phyloP scores from a whole-genome alignment of 2,797 vertebrate species.

The Cirrhinus molitorella region DNA sequence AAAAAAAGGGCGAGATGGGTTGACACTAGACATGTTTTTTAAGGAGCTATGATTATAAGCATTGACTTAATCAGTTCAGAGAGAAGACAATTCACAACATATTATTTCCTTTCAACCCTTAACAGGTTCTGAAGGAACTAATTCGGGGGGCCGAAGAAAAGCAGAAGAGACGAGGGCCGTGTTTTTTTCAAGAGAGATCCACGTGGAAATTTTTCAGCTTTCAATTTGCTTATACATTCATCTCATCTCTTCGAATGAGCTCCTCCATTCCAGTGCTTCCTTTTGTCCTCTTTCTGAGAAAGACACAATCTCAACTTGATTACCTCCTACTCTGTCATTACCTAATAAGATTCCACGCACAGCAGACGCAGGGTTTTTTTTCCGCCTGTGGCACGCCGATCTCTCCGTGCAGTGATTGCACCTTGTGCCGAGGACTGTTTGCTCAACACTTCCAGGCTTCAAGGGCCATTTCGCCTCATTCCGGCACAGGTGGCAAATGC shows the following conservation, averaged over 20 bases:
- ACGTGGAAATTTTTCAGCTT: conserved; percentile 55
- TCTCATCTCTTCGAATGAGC: conserved; percentile 62
- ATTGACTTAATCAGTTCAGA: conserved; percentile 70
- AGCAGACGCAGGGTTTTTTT: conserved; percentile 61
- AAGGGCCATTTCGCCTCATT: conserved; percentile 69
- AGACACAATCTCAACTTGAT: conserved; percentile 74
- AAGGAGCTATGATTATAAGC: conserved; percentile 70
- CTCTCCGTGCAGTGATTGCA: conserved; percentile 70
- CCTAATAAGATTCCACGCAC: conserved; percentile 70
- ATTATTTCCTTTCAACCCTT: conserved; percentile 70
- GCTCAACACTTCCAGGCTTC: conserved; percentile 70
- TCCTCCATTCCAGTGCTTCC: conserved; percentile 67
- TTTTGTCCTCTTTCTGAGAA: conserved; percentile 70
- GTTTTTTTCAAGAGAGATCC: conserved; percentile 51
- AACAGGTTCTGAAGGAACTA: conserved; percentile 67
- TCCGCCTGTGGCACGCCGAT: conserved; percentile 53
- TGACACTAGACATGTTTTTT: conserved; percentile 68
- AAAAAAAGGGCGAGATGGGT: conserved; percentile 67
- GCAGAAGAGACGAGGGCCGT: conserved; percentile 59
- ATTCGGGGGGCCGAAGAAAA: conserved; percentile 66
- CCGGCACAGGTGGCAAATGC: conserved; percentile 73
- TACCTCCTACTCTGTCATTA: conserved; percentile 74
- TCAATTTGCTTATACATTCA: conserved; percentile 61
- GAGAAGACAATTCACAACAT: conserved; percentile 70
- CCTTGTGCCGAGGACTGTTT: conserved; percentile 73